Conservation (phyloP, 2,888 invertebrate genomes). For the Brachypterus glaber region DNA sequence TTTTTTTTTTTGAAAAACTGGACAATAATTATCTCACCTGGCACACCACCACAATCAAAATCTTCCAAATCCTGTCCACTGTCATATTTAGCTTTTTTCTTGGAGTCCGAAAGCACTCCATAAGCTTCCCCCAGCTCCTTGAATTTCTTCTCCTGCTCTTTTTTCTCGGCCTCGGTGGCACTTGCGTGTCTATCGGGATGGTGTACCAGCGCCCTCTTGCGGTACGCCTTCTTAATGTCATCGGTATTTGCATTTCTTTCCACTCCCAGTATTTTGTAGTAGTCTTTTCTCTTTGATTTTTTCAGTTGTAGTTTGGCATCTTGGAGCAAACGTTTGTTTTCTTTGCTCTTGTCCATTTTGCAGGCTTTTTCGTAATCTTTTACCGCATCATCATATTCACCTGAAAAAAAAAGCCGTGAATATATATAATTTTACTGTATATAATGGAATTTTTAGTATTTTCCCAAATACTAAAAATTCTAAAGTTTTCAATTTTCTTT, state of each 20-base stretch:
- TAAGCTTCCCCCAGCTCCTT: constrained; percentile 97
- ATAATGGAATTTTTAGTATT: no score
- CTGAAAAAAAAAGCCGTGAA: no score
- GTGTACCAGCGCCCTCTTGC: constrained; percentile 79
- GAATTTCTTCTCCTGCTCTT: constrained; percentile 87
- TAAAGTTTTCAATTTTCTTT: no score
- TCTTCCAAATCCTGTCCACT: constrained; percentile 85
- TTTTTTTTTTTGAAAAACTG: neutral
- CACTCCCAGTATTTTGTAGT: constrained; percentile 89
- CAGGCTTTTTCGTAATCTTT: constrained; percentile 79
- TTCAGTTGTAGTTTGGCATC: constrained; percentile 85
- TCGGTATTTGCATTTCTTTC: constrained; percentile 74
- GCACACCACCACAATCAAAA: constrained; percentile 45
- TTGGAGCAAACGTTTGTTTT: constrained; percentile 68
- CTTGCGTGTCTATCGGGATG: constrained; percentile 92
- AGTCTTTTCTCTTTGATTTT: constrained; percentile 89
- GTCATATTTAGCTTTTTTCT: constrained; percentile 84
- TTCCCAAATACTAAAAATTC: no score
- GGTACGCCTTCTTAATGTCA: constrained; percentile 92
- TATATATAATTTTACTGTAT: no score
- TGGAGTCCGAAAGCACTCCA: constrained; percentile 79
- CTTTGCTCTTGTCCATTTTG: constrained; percentile 73
- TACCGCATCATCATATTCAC: constrained; percentile 83
- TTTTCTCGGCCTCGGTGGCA: constrained; percentile 73
- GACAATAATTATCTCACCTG: constrained; percentile 28